Base-by-base conservation (phyloP, 2,113 vertebrate species). In the Oryzias woworae region DNA sequence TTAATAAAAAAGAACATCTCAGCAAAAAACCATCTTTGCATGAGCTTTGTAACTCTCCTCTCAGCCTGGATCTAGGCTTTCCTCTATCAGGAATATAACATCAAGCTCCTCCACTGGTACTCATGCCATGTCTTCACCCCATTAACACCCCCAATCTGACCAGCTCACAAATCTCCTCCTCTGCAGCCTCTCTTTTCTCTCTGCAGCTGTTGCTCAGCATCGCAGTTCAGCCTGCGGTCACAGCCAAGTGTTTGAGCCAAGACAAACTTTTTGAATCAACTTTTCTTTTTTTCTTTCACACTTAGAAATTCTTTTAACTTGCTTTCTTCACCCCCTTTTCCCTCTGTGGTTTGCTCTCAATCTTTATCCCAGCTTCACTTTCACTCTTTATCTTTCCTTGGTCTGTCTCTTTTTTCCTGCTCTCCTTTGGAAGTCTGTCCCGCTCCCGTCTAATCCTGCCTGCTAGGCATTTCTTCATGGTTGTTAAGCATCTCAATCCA, bases 401-500 rank as follows among this genome's bases (percentile, higher is more conserved):
- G 12, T 45, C 26, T 22, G 47, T 31, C 26, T 58, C 53, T 69
- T 78, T 73, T 83, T 75, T 50, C 74, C 73, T 71, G 58, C 79
- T 75, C 70, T 83, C 50, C 70, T 63, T 73, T 80, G 52, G 62
- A 24, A 55, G 63, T 71, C 68, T 46, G 66, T 83, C 65, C 69
- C 43, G 53, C 63, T 52, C 66, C 73, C 76, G 77, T 60, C 54
- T 89, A 88, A 87, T 88, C 85, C 83, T 86, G 80, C 81, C 86
- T 85, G 75, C 82, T 52, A 88, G 86, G 78, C 87, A 80, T 86
- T 73, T 61, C 89, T 90, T 83, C 78, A 87, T 87, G 84, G 74
- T 78, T 87, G 85, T 87, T 87, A 86, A 80, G 84, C 81, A 82
- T 85, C 83, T 85, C 77, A 77, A 82, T 69, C 81, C 53, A 7